Evolutionary conservation across 2,888 invertebrate genomes (phyloP).

Genomic region (Hydraecia micacea): DNA sequence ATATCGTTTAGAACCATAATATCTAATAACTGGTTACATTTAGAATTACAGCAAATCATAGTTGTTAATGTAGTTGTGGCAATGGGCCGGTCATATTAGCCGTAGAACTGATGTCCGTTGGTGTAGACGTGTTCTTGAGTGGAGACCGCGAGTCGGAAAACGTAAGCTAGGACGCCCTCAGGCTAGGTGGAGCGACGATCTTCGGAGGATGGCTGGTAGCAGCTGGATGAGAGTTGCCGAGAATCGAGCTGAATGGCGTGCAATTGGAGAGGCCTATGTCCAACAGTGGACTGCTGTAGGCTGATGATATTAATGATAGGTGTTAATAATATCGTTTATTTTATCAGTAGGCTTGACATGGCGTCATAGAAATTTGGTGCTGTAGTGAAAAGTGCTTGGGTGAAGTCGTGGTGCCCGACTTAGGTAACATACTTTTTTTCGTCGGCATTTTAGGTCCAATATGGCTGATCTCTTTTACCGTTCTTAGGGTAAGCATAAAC

Average conservation of each 20-base stretch:
- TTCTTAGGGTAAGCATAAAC: neutral
- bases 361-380: too few relatives aligned
- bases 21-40: constrained; percentile 16
- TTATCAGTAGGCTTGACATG: neutral
- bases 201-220: neutral
- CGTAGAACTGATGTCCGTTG: neutral
- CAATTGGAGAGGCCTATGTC: neutral
- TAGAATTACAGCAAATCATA: constrained; percentile 39
- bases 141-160: neutral
- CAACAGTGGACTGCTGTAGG: neutral
- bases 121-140: neutral
- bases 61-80: neutral
- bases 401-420: too few relatives aligned
- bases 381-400: too few relatives aligned
- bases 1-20: constrained; percentile 24
- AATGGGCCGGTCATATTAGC: neutral
- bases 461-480: neutral
- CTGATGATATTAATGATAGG: constrained; percentile 7
- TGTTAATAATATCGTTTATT: constrained; percentile 27
- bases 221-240: neutral
- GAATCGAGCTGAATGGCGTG: neutral
- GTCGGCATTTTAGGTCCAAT: too few relatives aligned
- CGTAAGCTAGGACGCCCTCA: neutral
- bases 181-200: too few relatives aligned
- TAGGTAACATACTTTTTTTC: too few relatives aligned